Evolutionary conservation across 2,113 vertebrate genomes (phyloP), one percentile per base, ranked within the genome.

Genomic region (Hystrix cristata): DNA sequence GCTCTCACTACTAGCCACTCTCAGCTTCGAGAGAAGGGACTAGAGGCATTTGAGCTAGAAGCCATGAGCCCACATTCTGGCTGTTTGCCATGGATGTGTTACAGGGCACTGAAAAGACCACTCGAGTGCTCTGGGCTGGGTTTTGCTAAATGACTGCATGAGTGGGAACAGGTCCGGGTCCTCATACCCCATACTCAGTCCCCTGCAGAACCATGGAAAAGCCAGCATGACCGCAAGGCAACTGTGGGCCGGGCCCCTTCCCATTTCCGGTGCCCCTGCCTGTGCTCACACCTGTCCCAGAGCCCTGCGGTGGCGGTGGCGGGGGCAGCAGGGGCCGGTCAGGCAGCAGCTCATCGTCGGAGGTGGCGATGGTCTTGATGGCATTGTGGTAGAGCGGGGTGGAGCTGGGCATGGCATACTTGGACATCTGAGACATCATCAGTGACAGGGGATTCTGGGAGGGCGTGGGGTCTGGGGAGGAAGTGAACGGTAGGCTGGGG

Each of bases 371-470:
- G 93, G 99, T 99, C 98, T 99, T 99, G 99, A 99, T 99, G 97
- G 99, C 99, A 7, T 99, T 99, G 97, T 99, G 99, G 98, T 99
- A 99, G 62, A 99, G 99, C 0, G 99, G 99, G 21, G 99, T 99
- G 95, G 99, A 99, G 98, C 99, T 99, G 95, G 99, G 99, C 99
- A 99, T 99, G 96, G 99, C 99, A 1, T 99, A 99, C 98, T 99
- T 99, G 97, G 99, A 99, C 99, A 99, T 99, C 99, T 99, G 99
- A 60, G 99, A 99, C 99, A 99, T 99, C 98, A 99, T 99, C 92
- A 99, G 98, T 1, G 99, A 99, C 90, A 99, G 98, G 55, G 99
- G 99, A 97, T 99, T 99, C 99, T 99, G 99, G 91, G 99, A 98
- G 25, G 99, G 99, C 29, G 99, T 97, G 82, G 98, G 99, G 95